Base-by-base conservation (phyloP, 2,113 vertebrate genomes). In the Cricetomys ansorgei region DNA sequence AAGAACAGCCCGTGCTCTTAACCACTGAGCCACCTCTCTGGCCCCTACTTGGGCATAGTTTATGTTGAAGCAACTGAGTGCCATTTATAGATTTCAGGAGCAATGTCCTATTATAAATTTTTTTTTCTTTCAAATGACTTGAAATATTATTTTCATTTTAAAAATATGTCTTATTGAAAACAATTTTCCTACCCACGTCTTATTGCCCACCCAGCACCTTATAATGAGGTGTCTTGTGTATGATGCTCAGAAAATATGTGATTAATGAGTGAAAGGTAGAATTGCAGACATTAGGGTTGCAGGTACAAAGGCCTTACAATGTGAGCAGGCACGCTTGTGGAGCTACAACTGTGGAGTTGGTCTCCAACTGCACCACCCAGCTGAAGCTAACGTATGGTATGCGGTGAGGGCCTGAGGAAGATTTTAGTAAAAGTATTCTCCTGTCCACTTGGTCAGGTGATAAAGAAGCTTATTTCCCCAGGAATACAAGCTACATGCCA, bases 321-420 rank as follows among this genome's bases (percentile, higher is more conserved):
- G 2, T 15, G 57, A 55, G 7, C 29, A 59, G 50, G n/a, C 5
- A 9, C n/a, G n/a, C n/a, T n/a, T n/a, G n/a, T n/a, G n/a, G 15
- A 76, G 37, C 9, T n/a, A 17, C 77, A n/a, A 0, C 1, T 53
- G 57, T 25, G 69, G 69, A 79, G 27, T 43, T 72, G 12, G 31
- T 34, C 34, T 72, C 23, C 29, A 45, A 40, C 65, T 27, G 17
- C 5, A 64, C 25, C 5, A 15, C 27, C 16, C 0, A 0, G 0
- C 75, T 23, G 15, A 4, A 17, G 19, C 23, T 64, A 9, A 37
- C 3, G 34, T 1, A 23, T 0, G 7, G 27, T 15, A 23, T 29
- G 37, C 17, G 27, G 7, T 29, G 40, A 29, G n/a, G 64, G 43
- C 27, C 50, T 40, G 29, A 25, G 9, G 15, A 53, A 2, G 37